A percentile compares a stretch with the other conserved stretches of the same genome.
Evolutionary conservation across 2,113 vertebrate genomes (phyloP).

Genomic region (Pseudopodoces humilis): DNA sequence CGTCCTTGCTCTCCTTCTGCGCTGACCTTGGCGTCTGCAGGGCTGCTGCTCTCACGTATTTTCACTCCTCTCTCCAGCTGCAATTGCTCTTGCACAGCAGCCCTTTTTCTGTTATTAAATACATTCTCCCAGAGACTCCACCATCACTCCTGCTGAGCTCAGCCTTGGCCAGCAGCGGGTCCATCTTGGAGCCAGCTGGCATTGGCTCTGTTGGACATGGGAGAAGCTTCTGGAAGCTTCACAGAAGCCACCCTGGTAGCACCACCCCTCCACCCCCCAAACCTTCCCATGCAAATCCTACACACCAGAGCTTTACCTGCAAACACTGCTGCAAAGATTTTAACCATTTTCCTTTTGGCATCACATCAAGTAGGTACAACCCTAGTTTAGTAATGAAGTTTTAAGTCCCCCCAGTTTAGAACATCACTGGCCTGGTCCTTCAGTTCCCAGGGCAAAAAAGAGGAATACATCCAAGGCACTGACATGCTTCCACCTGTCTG

Average conservation of each 20-base stretch:
- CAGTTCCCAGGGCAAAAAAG: not conserved
- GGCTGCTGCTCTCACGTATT: not conserved
- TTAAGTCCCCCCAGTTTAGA: not conserved
- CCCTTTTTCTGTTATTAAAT: not conserved
- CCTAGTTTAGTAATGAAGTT: not conserved
- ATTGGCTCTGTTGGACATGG: fast-evolving
- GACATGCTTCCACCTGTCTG: not conserved
- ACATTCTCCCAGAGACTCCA: not conserved
- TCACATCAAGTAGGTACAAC: fast-evolving
- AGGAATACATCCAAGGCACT: not conserved
- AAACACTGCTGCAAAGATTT: not conserved
- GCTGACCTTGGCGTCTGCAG: not conserved
- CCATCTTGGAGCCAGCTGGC: fast-evolving
- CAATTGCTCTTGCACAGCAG: not conserved
- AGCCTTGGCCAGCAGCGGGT: not conserved
- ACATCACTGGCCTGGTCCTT: not conserved
- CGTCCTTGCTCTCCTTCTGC: not conserved
- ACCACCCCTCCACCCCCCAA: too few relatives aligned
- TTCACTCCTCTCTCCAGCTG: not conserved
- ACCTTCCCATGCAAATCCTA: not conserved
- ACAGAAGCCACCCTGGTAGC: not conserved
- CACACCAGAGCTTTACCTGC: not conserved
- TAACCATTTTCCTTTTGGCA: not conserved
- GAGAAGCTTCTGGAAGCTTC: not conserved
- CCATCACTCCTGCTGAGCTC: not conserved